A percentile compares a stretch with the other conserved stretches of the same genome.
These are phyloP conservation scores for Drosophila pseudotalamancana DNA, from an alignment of 2,888 invertebrate genomes.

Conservation along the genomic window DNA sequence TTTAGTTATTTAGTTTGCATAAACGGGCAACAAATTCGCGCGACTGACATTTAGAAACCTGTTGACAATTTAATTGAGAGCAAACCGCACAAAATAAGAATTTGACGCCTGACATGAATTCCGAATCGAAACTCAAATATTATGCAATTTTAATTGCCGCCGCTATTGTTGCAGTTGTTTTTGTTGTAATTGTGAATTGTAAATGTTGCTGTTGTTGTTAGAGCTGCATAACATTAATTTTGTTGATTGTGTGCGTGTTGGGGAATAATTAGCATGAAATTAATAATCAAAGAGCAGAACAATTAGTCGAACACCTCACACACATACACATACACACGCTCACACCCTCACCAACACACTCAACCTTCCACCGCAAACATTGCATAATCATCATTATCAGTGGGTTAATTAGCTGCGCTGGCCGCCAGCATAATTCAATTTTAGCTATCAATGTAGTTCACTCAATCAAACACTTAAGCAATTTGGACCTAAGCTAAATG, in stretches of 20 bases:
- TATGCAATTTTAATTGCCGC: slow-evolving; percentile 55
- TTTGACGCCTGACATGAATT: background rate
- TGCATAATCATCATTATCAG: background rate
- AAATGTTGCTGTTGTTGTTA: slow-evolving; percentile 27
- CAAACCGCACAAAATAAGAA: background rate
- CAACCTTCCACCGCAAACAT: background rate
- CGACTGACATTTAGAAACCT: slow-evolving; percentile 17
- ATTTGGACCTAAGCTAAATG: too few relatives aligned
- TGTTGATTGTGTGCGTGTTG: slow-evolving; percentile 64
- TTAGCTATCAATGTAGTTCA: slow-evolving; percentile 56
- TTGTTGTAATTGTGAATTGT: slow-evolving; percentile 23
- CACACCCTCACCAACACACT: background rate
- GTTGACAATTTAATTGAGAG: slow-evolving; percentile 53
- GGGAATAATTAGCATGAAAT: slow-evolving; percentile 69
- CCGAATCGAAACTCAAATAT: slow-evolving; percentile 39
- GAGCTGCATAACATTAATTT: slow-evolving; percentile 57
- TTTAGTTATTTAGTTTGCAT: slow-evolving; percentile 49
- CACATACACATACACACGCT: background rate
- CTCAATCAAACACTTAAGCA: slow-evolving; percentile 58
- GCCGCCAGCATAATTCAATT: slow-evolving; percentile 59
- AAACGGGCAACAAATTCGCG: slow-evolving; percentile 2
- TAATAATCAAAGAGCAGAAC: slow-evolving; percentile 69
- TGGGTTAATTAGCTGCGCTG: slow-evolving; percentile 3
- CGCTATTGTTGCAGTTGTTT: slow-evolving; percentile 24
- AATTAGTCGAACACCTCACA: slow-evolving; percentile 64